Evolutionary conservation across 2,888 invertebrate genomes (phyloP), one percentile per base, ranked within the genome.

Genomic region (Villa cingulata): DNA sequence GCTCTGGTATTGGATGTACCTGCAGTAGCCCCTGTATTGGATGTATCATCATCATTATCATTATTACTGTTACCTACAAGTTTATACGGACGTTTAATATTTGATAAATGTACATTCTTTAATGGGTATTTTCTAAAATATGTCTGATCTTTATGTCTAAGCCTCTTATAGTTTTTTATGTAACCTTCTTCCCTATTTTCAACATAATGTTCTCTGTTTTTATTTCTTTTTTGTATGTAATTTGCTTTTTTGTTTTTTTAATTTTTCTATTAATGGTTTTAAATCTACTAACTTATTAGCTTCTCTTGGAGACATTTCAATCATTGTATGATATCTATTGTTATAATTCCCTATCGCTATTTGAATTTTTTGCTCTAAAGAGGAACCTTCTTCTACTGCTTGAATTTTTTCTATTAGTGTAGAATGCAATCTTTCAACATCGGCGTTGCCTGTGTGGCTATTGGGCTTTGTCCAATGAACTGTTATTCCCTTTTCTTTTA

Each of bases 31-130:
- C 44, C 36, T 44, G 44, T 14, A 34, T 36, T 44, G 44, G n/a
- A 20, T 15, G n/a, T 36, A 44, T 37, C 17, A 32, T 44, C 37
- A 44, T 44, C 23, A 44, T 7, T 19, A 37, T 14, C 16, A 45
- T 27, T 15, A 45, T 20, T 17, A 44, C 29, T 34, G 40, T 37
- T 16, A 29, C 16, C 48, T 45, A 37, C 17, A 41, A 41, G 41
- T 37, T 48, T 48, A 27, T 37, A 37, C n/a, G 45, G 48, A 45
- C 48, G 7, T 48, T 48, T 43, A 36, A 48, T 43, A 37, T 48
- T 48, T 29, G 34, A 37, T 23, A 20, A 23, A 41, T 48, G 48
- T 2, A 48, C 48, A 19, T 41, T 41, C 39, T 34, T 10, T 14
- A 48, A 20, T 18, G 37, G 40, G 18, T 44, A 39, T 20, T 43